Evolutionary conservation across 2,113 vertebrate genomes (phyloP), one percentile per base, ranked within the genome.

Genomic region (Caretta caretta): DNA sequence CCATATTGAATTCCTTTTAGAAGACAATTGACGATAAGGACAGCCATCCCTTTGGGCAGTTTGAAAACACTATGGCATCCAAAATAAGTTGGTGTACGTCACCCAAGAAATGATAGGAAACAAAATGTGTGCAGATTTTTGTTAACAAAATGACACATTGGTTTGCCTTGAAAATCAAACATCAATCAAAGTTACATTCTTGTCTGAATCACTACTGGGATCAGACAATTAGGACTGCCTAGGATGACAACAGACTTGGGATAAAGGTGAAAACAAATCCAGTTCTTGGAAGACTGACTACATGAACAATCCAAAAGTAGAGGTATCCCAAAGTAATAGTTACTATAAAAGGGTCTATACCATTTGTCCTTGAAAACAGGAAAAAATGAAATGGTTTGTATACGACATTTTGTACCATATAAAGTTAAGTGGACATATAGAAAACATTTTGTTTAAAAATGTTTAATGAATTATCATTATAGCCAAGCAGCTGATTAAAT

Each of bases 21-120:
- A 94, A 96, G 89, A 75, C 57, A 48, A 83, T 81, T 96, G 94
- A 94, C 96, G 97, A 88, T 88, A 94, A 96, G 87, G 93, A 92
- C 76, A 88, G 14, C 9, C 22, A 93, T 98, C 88, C 93, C 93
- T 88, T 50, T 90, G 91, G 94, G 97, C 80, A 94, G 85, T 98
- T 97, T 96, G 97, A 91, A 97, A 98, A 93, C 82, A 91, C 90
- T 87, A 42, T 88, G 84, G 80, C 90, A 93, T 95, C 38, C 82
- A 86, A 97, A 97, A 92, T 92, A 96, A 69, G 13, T 90, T 94
- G 90, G 92, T 86, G 80, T 98, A 93, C 89, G 94, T 96, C 90
- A 94, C 93, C 95, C 80, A 93, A 97, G 84, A 94, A 96, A 91
- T 72, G 22, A 93, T 79, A 69, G 85, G 80, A 97, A 97, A 95